Evolutionary conservation across 2,113 vertebrate species (phyloP).

Genomic region (Psettodes erumei): DNA sequence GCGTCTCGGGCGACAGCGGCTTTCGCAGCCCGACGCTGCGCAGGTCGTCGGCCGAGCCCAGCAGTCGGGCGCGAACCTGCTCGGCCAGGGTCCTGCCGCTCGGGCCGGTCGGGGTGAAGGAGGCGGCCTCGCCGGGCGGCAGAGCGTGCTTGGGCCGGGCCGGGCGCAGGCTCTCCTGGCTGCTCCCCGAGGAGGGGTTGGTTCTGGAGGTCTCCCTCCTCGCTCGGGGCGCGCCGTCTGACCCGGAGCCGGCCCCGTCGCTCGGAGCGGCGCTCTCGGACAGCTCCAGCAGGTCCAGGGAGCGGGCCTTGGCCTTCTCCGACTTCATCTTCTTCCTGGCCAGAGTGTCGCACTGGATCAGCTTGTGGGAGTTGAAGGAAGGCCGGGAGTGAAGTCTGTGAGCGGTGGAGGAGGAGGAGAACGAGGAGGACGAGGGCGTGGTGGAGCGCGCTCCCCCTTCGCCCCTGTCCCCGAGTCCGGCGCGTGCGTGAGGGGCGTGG

Average conservation of each 20-base stretch:
- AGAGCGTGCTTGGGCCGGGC: conserved; percentile 26
- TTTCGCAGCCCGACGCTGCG: conserved; percentile 86
- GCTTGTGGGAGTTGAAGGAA: conserved; percentile 92
- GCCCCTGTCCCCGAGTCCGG: conserved; percentile 59
- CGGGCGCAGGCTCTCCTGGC: conserved; percentile 73
- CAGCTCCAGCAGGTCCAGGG: conserved; percentile 73
- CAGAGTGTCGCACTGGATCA: conserved; percentile 93
- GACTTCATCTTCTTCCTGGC: conserved; percentile 88
- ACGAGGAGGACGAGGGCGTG: conserved; percentile 81
- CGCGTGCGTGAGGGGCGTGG: conserved; percentile 36
- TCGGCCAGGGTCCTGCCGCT: conserved; percentile 81
- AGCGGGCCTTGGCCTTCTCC: conserved; percentile 80
- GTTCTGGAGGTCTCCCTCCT: conserved; percentile 68
- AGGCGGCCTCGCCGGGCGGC: conserved; percentile 62
- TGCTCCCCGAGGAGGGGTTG: conserved; percentile 78
- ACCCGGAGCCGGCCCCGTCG: conserved; percentile 12
- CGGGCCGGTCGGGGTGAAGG: conserved; percentile 59
- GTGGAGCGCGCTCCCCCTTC: conserved; percentile 76
- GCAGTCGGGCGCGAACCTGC: conserved; percentile 86
- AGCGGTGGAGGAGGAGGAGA: conserved; percentile 79
- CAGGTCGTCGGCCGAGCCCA: conserved; percentile 88
- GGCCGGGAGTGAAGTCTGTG: conserved; percentile 76
- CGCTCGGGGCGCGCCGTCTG: conserved; percentile 3
- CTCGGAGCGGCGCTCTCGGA: conserved; percentile 1
- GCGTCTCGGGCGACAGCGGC: conserved; percentile 89